Percentiles rank a stretch among this genome's conserved stretches.
Conservation (phyloP, 2,113 vertebrate genomes). For the Oxyruncus cristatus region DNA sequence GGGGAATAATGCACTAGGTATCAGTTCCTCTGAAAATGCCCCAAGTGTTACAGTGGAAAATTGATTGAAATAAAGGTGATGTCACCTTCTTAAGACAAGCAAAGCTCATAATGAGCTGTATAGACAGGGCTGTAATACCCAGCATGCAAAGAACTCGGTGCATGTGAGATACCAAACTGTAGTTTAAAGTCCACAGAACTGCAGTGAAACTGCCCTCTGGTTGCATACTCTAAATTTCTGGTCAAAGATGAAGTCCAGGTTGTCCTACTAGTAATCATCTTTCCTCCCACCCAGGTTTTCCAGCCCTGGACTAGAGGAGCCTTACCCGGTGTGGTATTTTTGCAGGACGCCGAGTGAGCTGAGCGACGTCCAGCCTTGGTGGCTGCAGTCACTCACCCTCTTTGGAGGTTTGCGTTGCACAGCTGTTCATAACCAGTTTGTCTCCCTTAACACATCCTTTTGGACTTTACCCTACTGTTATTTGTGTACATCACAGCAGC, state of each 20-base stretch:
- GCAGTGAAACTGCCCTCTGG: background rate
- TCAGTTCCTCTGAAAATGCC: slow-evolving; percentile 50
- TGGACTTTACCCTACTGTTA: background rate
- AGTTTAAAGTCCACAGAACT: background rate
- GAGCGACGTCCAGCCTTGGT: background rate
- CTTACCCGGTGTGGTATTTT: background rate
- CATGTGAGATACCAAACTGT: too few species aligned
- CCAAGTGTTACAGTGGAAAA: background rate
- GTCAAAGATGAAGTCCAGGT: background rate
- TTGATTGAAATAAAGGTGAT: background rate
- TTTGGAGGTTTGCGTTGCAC: background rate
- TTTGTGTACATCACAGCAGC: fast-evolving
- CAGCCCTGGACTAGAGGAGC: background rate
- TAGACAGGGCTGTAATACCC: background rate
- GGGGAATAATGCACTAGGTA: background rate
- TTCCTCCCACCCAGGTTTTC: background rate
- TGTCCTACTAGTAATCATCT: background rate
- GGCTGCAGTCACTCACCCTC: background rate
- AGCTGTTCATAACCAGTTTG: background rate
- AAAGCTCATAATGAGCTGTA: background rate
- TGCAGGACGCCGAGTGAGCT: background rate
- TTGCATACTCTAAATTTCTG: background rate
- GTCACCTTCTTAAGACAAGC: background rate
- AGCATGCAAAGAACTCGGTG: background rate
- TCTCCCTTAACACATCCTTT: background rate